Conservation (phyloP, 2,797 vertebrate species). For the Intellagama lesueurii region DNA sequence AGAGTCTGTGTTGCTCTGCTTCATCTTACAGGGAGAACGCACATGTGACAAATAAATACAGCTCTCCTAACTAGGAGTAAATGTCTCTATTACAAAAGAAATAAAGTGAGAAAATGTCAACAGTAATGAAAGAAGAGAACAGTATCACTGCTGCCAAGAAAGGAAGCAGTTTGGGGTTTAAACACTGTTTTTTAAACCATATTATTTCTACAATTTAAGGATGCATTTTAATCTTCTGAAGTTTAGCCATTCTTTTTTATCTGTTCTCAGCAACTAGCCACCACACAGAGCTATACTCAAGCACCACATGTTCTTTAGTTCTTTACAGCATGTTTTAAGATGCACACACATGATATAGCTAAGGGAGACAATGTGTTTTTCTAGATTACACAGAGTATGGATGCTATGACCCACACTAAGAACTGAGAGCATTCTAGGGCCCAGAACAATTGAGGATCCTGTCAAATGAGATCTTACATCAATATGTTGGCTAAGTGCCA, state of each 20-base stretch:
- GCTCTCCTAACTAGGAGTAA: background rate
- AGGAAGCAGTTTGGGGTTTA: conserved; percentile 37
- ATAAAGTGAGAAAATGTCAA: background rate
- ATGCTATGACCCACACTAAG: background rate
- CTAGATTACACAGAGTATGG: background rate
- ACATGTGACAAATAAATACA: conserved; percentile 28
- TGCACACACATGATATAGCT: background rate
- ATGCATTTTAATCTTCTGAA: conserved; percentile 37
- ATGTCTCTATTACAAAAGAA: background rate
- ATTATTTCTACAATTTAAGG: conserved; percentile 39
- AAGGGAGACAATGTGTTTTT: background rate
- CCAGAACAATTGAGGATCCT: background rate
- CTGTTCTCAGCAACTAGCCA: conserved; percentile 14
- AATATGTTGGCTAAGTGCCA: background rate
- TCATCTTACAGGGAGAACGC: conserved; percentile 6
- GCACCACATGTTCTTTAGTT: background rate
- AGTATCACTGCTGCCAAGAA: conserved; percentile 39
- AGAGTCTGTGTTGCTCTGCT: background rate
- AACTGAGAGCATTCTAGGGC: background rate
- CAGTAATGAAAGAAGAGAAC: conserved; percentile 42
- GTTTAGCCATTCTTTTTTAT: conserved; percentile 48
- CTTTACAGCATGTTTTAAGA: background rate
- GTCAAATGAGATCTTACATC: background rate
- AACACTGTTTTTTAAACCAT: background rate
- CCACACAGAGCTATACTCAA: background rate